A percentile compares a stretch with the other conserved stretches of the same genome.
These are phyloP conservation scores for Lepidurus arcticus DNA, from an alignment of 1,140 invertebrate species.

Conservation along the genomic window DNA sequence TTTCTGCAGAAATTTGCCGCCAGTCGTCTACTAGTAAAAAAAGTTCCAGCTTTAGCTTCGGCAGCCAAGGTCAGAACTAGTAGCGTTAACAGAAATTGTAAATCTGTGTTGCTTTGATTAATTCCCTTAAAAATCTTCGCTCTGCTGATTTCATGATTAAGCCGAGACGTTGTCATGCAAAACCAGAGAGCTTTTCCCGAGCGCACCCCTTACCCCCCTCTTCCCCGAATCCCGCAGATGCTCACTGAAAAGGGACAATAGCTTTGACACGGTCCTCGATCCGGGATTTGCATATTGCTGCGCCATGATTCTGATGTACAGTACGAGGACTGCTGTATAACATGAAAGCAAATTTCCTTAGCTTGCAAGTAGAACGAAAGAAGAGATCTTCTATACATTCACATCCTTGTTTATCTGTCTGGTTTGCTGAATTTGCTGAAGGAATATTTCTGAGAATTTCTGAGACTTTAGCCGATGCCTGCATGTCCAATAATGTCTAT, in stretches of 20 bases:
- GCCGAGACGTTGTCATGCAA: conserved; percentile 10
- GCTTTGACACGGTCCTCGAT: neutral
- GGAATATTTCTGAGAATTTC: too few species aligned
- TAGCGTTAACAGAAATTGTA: neutral
- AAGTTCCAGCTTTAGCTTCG: neutral
- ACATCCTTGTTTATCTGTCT: too few species aligned
- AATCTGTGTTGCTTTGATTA: neutral
- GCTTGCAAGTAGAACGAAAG: neutral
- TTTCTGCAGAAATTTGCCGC: too few species aligned
- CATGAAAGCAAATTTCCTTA: neutral
- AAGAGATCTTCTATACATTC: neutral
- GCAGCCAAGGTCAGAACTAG: neutral
- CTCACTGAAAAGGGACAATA: neutral
- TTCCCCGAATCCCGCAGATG: neutral
- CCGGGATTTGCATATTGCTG: neutral
- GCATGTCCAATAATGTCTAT: too few species aligned
- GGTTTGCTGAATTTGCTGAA: too few species aligned
- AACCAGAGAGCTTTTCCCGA: neutral
- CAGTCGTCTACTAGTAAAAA: too few species aligned
- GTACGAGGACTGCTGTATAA: neutral
- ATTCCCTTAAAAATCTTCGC: conserved; percentile 5
- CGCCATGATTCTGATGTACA: neutral
- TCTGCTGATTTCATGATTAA: conserved; percentile 12
- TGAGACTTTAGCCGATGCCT: too few species aligned
- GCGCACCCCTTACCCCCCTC: neutral